These are phyloP conservation scores for Tapirus indicus DNA, from an alignment of 2,797 vertebrate genomes.

Conservation along the genomic window DNA sequence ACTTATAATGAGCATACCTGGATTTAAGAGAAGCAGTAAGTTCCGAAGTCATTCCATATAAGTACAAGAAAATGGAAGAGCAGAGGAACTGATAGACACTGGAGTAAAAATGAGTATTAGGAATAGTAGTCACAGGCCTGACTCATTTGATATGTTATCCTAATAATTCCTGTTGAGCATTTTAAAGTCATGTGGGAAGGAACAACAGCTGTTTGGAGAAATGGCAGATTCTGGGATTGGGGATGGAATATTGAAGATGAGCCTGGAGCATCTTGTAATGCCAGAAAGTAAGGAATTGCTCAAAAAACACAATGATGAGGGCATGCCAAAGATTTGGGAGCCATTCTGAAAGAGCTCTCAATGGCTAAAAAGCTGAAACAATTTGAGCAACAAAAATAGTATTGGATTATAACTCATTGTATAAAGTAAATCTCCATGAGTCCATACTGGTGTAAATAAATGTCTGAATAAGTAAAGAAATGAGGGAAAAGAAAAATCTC, in stretches of 20 bases:
- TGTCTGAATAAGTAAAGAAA: neutral
- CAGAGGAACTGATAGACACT: neutral
- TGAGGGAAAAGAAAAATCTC: neutral
- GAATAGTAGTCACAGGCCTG: conserved; percentile 12
- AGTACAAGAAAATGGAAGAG: conserved; percentile 39
- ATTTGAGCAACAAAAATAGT: conserved; percentile 43
- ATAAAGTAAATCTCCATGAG: conserved; percentile 5
- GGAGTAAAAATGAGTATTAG: conserved; percentile 39
- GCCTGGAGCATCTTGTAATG: neutral
- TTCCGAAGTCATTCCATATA: conserved; percentile 44
- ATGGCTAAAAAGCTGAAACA: neutral
- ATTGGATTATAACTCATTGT: conserved; percentile 12
- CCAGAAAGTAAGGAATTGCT: conserved; percentile 52
- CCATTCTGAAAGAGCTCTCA: conserved; percentile 7
- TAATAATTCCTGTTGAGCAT: conserved; percentile 13
- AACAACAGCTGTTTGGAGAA: neutral
- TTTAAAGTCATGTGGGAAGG: neutral
- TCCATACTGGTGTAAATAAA: conserved; percentile 24
- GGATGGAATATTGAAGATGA: neutral
- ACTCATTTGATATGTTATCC: neutral
- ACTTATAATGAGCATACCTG: neutral
- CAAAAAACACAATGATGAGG: neutral
- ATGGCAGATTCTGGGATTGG: neutral
- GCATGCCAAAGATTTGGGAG: neutral
- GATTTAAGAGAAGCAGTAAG: conserved; percentile 49